A percentile compares a stretch with the other conserved stretches of the same genome.
Conservation (phyloP, 2,888 invertebrate genomes). For the Endomychus coccineus region DNA sequence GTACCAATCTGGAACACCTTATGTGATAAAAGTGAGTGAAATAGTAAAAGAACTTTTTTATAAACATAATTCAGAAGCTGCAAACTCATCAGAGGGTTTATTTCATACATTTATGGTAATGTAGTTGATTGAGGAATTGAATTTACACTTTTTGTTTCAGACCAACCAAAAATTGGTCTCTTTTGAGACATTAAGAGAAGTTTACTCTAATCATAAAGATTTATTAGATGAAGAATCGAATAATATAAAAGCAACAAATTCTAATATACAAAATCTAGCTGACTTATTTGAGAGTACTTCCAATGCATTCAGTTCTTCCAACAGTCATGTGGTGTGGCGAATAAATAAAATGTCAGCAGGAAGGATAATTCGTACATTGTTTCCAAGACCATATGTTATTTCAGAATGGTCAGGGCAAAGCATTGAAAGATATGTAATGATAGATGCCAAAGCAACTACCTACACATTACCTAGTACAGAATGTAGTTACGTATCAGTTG, state of each 20-base stretch:
- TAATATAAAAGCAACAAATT: constrained; percentile 45
- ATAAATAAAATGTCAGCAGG: constrained; percentile 71
- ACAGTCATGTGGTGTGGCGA: constrained; percentile 52
- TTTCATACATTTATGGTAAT: too few relatives aligned
- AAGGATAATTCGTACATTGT: constrained; percentile 61
- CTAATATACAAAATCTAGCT: constrained; percentile 25
- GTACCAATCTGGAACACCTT: constrained; percentile 52
- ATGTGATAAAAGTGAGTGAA: constrained; percentile 45
- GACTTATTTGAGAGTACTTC: constrained; percentile 26
- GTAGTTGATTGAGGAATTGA: background rate
- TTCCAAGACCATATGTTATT: constrained; percentile 63
- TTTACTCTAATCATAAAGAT: constrained; percentile 53
- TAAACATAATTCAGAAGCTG: too few relatives aligned
- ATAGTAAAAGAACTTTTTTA: background rate
- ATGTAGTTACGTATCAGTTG: constrained; percentile 71
- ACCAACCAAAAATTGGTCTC: constrained; percentile 52
- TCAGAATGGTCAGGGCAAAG: constrained; percentile 60
- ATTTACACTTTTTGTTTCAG: constrained; percentile 39
- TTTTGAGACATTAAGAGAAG: constrained; percentile 48
- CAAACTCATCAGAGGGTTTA: too few relatives aligned
- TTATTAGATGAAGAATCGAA: constrained; percentile 58
- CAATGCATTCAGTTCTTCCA: constrained; percentile 25
- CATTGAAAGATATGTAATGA: constrained; percentile 67
- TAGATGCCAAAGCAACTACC: constrained; percentile 59
- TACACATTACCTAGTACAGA: constrained; percentile 73